A percentile compares a stretch with the other conserved stretches of the same genome.
Conservation (phyloP, 2,797 vertebrate genomes). For the Malurus leucopterus region DNA sequence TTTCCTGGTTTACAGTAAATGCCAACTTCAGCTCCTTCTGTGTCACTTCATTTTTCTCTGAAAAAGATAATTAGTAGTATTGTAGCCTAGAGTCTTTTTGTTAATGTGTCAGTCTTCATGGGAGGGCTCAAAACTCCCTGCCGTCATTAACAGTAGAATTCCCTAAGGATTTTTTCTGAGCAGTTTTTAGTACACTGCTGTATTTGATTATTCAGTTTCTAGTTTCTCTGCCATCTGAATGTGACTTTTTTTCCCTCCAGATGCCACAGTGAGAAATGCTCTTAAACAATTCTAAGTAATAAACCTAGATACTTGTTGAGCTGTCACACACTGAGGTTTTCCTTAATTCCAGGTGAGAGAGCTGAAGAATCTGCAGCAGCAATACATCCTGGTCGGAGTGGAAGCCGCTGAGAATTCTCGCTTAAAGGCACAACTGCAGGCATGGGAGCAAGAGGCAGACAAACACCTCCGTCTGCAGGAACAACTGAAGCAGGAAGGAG, state of each 20-base stretch:
- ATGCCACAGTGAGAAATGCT: not conserved
- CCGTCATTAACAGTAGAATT: not conserved
- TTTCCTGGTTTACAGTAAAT: not conserved
- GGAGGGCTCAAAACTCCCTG: not conserved
- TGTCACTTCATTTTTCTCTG: not conserved
- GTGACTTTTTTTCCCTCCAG: not conserved
- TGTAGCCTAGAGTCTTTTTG: not conserved
- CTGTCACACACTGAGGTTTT: not conserved
- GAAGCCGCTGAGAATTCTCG: conserved; percentile 72
- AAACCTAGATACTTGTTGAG: not conserved
- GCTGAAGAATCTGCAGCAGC: conserved; percentile 80
- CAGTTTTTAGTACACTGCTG: not conserved
- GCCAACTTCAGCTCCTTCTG: not conserved
- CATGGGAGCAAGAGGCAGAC: conserved; percentile 50
- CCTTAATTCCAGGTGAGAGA: conserved; percentile 80
- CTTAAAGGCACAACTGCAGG: conserved; percentile 61
- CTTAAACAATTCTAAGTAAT: not conserved
- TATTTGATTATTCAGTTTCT: not conserved
- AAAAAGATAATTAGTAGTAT: not conserved
- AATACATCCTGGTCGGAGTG: conserved; percentile 78
- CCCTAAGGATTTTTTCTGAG: not conserved
- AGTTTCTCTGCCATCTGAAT: not conserved
- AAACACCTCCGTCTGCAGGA: conserved; percentile 51
- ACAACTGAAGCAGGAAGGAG: conserved; percentile 66
- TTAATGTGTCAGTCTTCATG: not conserved